A percentile compares a stretch with the other conserved stretches of the same genome.
Evolutionary conservation across 2,888 invertebrate genomes (phyloP).

Genomic region (Tridacna crocea): DNA sequence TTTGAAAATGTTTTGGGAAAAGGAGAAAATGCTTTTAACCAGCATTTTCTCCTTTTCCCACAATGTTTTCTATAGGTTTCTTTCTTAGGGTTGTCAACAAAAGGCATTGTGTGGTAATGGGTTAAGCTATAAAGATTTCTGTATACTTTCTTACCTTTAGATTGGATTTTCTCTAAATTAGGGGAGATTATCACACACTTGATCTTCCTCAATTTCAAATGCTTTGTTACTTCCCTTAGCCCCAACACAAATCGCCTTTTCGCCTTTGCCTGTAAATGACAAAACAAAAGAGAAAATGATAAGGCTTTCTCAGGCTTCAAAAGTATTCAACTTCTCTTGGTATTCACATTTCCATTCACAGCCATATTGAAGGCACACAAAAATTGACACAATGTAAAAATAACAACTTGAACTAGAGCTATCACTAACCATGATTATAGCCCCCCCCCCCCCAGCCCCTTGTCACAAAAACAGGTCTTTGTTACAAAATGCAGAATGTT

Average conservation of each 20-base stretch:
- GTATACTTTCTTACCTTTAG: slow-evolving; percentile 82
- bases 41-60: not conserved
- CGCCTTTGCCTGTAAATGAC: slow-evolving; percentile 78
- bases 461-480: too few relatives aligned
- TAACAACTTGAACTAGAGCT: too few relatives aligned
- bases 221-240: slow-evolving; percentile 87
- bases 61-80: not conserved
- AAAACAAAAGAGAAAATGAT: not conserved
- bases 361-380: too few relatives aligned
- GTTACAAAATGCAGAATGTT: too few relatives aligned
- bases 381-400: too few relatives aligned
- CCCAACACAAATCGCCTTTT: slow-evolving; percentile 88
- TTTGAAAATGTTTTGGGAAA: not conserved
- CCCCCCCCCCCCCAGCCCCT: too few relatives aligned
- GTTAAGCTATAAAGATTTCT: not conserved
- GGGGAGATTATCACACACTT: slow-evolving; percentile 88
- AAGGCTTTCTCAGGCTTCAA: too few relatives aligned
- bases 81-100: not conserved
- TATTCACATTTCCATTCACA: too few relatives aligned
- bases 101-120: not conserved
- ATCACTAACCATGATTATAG: too few relatives aligned
- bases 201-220: slow-evolving; percentile 87
- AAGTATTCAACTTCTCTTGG: too few relatives aligned
- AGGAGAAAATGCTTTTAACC: not conserved
- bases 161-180: slow-evolving; percentile 87